Base-by-base conservation (phyloP, 2,113 vertebrate species). In the Coryphaenoides rupestris region DNA sequence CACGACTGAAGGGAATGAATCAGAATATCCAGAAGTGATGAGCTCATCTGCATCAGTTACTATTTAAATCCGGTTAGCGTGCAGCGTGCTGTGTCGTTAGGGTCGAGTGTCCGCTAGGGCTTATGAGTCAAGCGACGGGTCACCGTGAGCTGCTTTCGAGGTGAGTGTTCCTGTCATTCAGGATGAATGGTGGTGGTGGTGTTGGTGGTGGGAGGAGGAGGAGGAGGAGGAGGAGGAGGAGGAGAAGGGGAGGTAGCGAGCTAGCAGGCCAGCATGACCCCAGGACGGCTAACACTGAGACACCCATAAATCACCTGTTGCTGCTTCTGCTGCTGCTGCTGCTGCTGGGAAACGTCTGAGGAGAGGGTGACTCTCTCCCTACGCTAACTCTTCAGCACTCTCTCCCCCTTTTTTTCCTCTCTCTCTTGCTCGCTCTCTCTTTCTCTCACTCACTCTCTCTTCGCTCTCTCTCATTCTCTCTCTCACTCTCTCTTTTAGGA, bases 261-360 rank as follows among this genome's bases (percentile, higher is more conserved):
- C n/a, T n/a, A n/a, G n/a, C n/a, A n/a, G 70, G 74, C 66, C 74
- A 40, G 33, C 58, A 65, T 75, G 65, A 75, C 71, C 15, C 77
- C 71, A 79, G 24, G 73, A 13, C 3, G 0, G 55, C 61, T 76
- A 72, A 65, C 72, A 69, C n/a, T n/a, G n/a, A n/a, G 3, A 12
- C 50, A 0, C 19, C 14, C 47, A 72, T 74, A 70, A 84, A 80
- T 80, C 77, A 80, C 67, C 9, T 12, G 19, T 13, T n/a, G 28
- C 60, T 17, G 55, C 70, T 40, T 13, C 65, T 65, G 62, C n/a
- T n/a, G n/a, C 9, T 12, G 19, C 7, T n/a, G 28, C 60, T 17
- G 55, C 70, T 40, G 16, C 65, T 65, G 62, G 56, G 71, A 70
- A 63, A 68, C 59, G 28, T 76, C n/a, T n/a, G n/a, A n/a, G 13